Evolutionary conservation across 1,140 invertebrate genomes (phyloP).

Genomic region (Maniola jurtina): DNA sequence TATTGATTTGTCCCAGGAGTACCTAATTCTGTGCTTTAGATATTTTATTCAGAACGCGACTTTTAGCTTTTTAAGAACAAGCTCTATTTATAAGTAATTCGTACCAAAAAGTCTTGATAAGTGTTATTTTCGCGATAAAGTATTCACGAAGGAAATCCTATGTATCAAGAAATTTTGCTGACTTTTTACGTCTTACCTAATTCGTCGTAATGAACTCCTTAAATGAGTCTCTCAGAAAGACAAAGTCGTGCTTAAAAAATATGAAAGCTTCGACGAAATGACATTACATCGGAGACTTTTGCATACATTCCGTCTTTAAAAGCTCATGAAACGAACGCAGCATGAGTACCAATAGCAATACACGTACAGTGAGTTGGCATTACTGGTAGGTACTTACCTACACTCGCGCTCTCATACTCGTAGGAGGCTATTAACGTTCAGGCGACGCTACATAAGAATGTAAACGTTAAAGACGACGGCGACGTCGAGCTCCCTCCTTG

Average conservation of each 20-base stretch:
- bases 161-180: not conserved
- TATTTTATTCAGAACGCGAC: constrained; percentile 57
- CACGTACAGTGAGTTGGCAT: constrained; percentile 16
- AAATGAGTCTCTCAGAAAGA: constrained; percentile 48
- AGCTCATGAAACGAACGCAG: constrained; percentile 51
- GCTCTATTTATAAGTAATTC: not conserved
- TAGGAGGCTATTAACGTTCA: constrained; percentile 71
- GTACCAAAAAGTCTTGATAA: too few species aligned
- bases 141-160: not conserved
- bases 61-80: constrained; percentile 31
- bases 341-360: constrained; percentile 28
- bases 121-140: too few species aligned
- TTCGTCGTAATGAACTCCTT: constrained; percentile 23
- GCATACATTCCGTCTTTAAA: constrained; percentile 59
- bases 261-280: constrained; percentile 64
- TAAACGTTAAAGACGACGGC: constrained; percentile 68
- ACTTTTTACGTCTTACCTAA: not conserved
- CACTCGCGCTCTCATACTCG: constrained; percentile 43
- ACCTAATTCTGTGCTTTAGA: constrained; percentile 63
- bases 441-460: constrained; percentile 69
- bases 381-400: constrained; percentile 25
- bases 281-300: constrained; percentile 59
- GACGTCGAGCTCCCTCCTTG: constrained; percentile 54
- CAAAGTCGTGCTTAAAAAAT: constrained; percentile 54
- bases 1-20: constrained; percentile 72